Base-by-base conservation (phyloP, 2,888 invertebrate genomes). In the Cantharis nigra region DNA sequence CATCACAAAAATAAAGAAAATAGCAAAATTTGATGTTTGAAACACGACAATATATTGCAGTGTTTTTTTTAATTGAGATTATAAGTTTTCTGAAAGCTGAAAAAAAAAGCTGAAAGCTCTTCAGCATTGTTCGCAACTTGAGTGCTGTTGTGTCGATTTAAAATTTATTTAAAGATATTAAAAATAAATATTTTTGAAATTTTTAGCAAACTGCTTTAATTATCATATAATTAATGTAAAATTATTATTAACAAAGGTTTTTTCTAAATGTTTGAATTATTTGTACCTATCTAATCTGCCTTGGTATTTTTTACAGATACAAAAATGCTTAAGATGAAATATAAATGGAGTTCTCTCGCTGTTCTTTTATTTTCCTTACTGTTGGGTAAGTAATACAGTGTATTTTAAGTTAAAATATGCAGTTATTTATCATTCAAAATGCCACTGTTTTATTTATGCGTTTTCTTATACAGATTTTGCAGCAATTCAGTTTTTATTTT, bases 241-340 rank as follows among this genome's bases (percentile, higher is more conserved):
- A 26, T 26, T 0, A 23, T 23, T 23, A 4, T 5, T 23, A 23
- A 23, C 23, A 5, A 23, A 23, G 5, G 5, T 23, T 23, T 23
- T 26, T 23, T 26, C 9, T 26, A 9, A 26, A 30, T 30, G 28
- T 49, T n/a, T 5, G 7, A 49, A 49, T 49, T 49, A n/a, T 49
- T 49, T 49, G n/a, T n/a, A 49, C 49, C 7, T 49, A 49, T 49
- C 49, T 49, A 49, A 49, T 49, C 49, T 49, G 7, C n/a, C 2
- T n/a, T 49, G 49, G 49, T 49, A n/a, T 49, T 49, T 49, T 49
- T 81, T 81, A 33, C 80, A 81, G 82, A 80, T 78, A 78, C 79
- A 76, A 79, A 80, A 77, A 81, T 81, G 82, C 73, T 71, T 70
- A 77, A 77, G 70, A 80, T 79, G 71, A 81, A 75, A 75, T 78